Percentiles rank a stretch among this genome's conserved stretches.
phyloP scores from a whole-genome alignment of 2,797 vertebrate species.

The Melanotaenia parkinsoni region DNA sequence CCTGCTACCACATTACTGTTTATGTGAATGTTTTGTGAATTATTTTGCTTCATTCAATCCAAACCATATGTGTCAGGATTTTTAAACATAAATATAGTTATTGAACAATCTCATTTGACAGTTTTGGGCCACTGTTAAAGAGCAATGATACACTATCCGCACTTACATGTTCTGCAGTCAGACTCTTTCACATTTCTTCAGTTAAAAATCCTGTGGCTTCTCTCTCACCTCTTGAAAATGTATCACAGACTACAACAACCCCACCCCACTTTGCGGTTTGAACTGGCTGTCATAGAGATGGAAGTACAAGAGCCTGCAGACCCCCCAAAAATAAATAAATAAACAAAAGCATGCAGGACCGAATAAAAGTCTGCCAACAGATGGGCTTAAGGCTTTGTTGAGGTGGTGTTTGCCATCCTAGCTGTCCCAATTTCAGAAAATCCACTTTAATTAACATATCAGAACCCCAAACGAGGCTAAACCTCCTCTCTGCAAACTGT shows the following conservation, averaged over 20 bases:
- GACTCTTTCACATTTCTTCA: neutral
- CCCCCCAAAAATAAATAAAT: slow-evolving; percentile 24
- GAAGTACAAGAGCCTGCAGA: slow-evolving; percentile 42
- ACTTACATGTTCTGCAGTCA: neutral
- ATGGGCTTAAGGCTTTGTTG: slow-evolving; percentile 78
- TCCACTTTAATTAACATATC: slow-evolving; percentile 86
- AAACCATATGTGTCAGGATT: neutral
- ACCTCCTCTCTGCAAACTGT: slow-evolving; percentile 73
- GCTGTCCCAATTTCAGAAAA: slow-evolving; percentile 74
- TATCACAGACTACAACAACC: slow-evolving; percentile 33
- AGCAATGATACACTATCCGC: neutral
- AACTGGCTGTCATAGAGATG: slow-evolving; percentile 52
- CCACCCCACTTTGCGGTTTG: slow-evolving; percentile 29
- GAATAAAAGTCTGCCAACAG: slow-evolving; percentile 75
- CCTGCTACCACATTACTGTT: neutral
- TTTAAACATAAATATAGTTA: neutral
- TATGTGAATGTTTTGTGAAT: neutral
- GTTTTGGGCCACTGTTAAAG: neutral
- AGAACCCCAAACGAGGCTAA: slow-evolving; percentile 79
- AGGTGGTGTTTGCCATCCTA: slow-evolving; percentile 73
- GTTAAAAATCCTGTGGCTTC: neutral
- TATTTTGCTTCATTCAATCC: neutral
- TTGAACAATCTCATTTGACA: neutral
- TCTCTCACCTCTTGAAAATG: neutral
- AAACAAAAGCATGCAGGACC: slow-evolving; percentile 44